Conservation (phyloP, 2,113 vertebrate species). For the Entelurus aequoreus region DNA sequence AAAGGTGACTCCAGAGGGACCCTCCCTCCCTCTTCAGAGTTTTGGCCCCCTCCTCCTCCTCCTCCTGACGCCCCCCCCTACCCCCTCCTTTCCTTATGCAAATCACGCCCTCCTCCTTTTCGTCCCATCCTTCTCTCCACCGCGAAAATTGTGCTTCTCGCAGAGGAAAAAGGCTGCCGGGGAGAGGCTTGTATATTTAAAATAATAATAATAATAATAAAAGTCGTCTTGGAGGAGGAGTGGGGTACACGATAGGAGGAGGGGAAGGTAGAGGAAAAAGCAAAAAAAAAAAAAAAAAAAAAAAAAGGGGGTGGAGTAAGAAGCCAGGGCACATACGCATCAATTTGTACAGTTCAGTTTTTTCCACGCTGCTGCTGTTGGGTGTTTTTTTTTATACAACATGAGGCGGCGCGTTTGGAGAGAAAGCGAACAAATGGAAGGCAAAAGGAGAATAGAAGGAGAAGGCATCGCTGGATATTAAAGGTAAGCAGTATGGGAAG, state of each 20-base stretch:
- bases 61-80: slow-evolving; percentile 21
- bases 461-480: slow-evolving; percentile 68
- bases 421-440: slow-evolving; percentile 41
- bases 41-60: slow-evolving; percentile 44
- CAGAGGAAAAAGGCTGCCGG: slow-evolving; percentile 30
- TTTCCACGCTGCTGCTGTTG: slow-evolving; percentile 59
- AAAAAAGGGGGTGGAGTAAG: slow-evolving; percentile 64
- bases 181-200: slow-evolving; percentile 48
- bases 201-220: slow-evolving; percentile 48
- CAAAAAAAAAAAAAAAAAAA: slow-evolving; percentile 38
- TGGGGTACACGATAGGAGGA: slow-evolving; percentile 46
- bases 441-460: slow-evolving; percentile 33
- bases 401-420: slow-evolving; percentile 53
- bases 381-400: slow-evolving; percentile 40
- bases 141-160: slow-evolving; percentile 65
- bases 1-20: slow-evolving; percentile 64
- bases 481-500: slow-evolving; percentile 66
- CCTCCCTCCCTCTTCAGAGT: slow-evolving; percentile 68
- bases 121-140: slow-evolving; percentile 69
- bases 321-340: slow-evolving; percentile 69
- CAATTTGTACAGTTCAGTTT: slow-evolving; percentile 76
- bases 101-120: slow-evolving; percentile 68
- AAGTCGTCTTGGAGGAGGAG: slow-evolving; percentile 70
- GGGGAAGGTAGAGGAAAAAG: slow-evolving; percentile 42
- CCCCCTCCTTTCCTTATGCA: slow-evolving; percentile 64